Percentiles rank a stretch among this genome's conserved stretches.
Conservation (phyloP, 2,113 vertebrate genomes). For the Hiodon alosoides region DNA sequence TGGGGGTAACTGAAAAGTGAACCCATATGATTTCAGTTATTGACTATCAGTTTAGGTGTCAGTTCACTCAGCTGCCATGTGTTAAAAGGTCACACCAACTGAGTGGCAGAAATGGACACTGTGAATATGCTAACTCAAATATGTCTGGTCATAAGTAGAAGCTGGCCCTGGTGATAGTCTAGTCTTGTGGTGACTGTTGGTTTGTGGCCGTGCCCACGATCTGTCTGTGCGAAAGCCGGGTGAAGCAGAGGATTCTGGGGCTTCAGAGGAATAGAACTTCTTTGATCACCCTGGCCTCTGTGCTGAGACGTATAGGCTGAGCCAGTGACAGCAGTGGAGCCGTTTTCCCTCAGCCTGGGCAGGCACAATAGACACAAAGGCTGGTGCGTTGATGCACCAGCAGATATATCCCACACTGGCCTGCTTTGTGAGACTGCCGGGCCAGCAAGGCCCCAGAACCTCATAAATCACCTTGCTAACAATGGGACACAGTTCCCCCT, state of each 20-base stretch:
- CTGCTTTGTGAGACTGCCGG: constrained; percentile 11
- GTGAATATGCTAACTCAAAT: too few relatives aligned
- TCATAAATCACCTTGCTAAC: constrained; percentile 66
- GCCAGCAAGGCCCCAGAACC: constrained; percentile 41
- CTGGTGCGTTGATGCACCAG: constrained; percentile 33
- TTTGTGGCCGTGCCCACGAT: background rate
- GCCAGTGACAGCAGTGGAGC: background rate
- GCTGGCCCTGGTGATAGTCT: background rate
- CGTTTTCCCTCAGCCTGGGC: background rate
- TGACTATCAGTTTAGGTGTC: too few relatives aligned
- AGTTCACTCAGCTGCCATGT: too few relatives aligned
- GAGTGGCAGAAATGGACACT: too few relatives aligned
- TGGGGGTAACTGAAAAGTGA: too few relatives aligned
- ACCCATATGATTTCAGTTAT: too few relatives aligned
- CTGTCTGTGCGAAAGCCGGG: background rate
- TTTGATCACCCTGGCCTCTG: background rate
- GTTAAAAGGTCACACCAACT: too few relatives aligned
- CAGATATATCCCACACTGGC: constrained; percentile 47
- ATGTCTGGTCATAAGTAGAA: too few relatives aligned
- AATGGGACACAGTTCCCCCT: constrained; percentile 52
- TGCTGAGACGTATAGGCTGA: background rate
- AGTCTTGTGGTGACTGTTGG: constrained; percentile 2
- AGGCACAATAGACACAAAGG: constrained; percentile 56
- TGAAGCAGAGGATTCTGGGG: background rate
- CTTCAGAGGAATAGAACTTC: background rate